Percentiles rank a stretch among this genome's conserved stretches.
Conservation (phyloP, 2,888 invertebrate species). For the Bellardia bayeri region DNA sequence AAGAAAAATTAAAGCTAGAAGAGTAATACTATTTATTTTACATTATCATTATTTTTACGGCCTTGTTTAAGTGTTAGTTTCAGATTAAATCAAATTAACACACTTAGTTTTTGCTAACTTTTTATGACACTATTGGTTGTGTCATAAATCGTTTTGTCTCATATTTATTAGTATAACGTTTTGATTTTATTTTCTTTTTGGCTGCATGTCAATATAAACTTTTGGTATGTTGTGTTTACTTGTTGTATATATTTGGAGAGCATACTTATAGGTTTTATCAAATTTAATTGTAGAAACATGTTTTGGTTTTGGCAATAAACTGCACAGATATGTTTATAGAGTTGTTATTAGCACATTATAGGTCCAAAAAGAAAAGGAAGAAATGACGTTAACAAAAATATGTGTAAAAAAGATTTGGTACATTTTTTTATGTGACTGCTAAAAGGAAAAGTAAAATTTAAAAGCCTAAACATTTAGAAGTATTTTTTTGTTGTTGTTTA, state of each 20-base stretch:
- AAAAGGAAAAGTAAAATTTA: background rate
- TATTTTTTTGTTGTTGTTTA: background rate
- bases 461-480: background rate
- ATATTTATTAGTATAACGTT: background rate
- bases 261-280: constrained; percentile 26
- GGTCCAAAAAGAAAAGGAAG: background rate
- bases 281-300: constrained; percentile 49
- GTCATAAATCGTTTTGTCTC: constrained; percentile 21
- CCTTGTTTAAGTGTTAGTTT: too few species aligned
- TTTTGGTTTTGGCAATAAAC: constrained; percentile 40
- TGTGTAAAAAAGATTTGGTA: constrained; percentile 19
- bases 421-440: constrained; percentile 33
- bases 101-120: background rate
- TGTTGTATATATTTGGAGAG: background rate
- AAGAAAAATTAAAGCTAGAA: too few species aligned
- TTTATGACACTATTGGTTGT: constrained; percentile 10
- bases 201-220: constrained; percentile 5
- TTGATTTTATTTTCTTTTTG: constrained; percentile 2
- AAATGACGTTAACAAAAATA: background rate
- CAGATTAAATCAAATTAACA: too few species aligned
- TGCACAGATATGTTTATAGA: background rate
- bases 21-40: too few species aligned
- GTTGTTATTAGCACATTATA: background rate
- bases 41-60: too few species aligned
- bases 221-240: background rate